Conservation (phyloP, 2,888 invertebrate genomes). For the Antitype chi region DNA sequence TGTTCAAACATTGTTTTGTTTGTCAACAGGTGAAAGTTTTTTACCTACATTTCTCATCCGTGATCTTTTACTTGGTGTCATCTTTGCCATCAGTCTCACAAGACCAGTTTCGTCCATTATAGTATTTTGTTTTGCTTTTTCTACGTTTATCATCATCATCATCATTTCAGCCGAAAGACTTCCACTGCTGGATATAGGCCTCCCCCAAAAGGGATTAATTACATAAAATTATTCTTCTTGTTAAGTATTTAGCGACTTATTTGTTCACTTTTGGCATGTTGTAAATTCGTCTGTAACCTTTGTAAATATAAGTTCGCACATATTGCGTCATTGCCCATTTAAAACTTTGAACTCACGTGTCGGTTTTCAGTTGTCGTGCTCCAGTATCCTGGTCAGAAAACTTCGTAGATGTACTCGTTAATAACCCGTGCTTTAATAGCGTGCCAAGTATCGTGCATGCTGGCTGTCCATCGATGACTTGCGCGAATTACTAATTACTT, state of each 20-base stretch:
- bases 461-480: conserved; percentile 19
- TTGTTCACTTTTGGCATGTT: conserved; percentile 26
- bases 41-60: conserved; percentile 20
- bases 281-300: conserved; percentile 44
- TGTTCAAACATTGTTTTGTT: conserved; percentile 48
- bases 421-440: conserved; percentile 20
- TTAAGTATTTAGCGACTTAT: conserved; percentile 18
- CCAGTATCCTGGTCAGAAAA: conserved; percentile 32
- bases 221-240: conserved; percentile 19
- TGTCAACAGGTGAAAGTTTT: conserved; percentile 49
- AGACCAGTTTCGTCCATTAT: background rate
- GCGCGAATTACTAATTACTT: conserved; percentile 29
- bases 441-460: conserved; percentile 1
- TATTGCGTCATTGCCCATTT: conserved; percentile 60
- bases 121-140: conserved; percentile 9
- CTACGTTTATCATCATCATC: too few species aligned
- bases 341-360: conserved; percentile 46
- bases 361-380: conserved; percentile 35
- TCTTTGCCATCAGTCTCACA: conserved; percentile 1
- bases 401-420: conserved; percentile 24
- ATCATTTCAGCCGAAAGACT: too few species aligned
- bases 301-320: conserved; percentile 42
- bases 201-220: too few species aligned
- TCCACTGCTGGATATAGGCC: too few species aligned
- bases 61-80: conserved; percentile 22